These are phyloP conservation scores for Mantis religiosa DNA, from an alignment of 2,888 invertebrate genomes.

Conservation along the genomic window DNA sequence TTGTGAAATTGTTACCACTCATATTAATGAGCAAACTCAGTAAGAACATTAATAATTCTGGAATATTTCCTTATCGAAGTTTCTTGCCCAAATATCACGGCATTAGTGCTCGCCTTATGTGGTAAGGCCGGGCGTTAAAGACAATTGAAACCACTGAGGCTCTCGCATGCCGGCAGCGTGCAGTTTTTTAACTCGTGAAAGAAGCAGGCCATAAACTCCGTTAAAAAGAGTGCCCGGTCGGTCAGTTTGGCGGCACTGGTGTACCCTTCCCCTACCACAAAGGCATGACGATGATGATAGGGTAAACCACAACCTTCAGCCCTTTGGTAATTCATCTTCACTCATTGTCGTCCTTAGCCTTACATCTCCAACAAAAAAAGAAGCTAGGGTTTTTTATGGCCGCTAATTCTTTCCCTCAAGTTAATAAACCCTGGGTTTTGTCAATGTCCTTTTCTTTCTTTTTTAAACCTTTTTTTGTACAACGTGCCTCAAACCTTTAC, in stretches of 20 bases:
- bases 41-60: too few relatives aligned
- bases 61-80: too few relatives aligned
- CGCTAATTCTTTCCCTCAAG: not conserved
- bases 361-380: not conserved
- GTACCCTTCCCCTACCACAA: not conserved
- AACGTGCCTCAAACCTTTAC: not conserved
- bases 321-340: slow-evolving; percentile 22
- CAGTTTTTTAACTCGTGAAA: too few relatives aligned
- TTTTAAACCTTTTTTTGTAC: not conserved
- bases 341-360: slow-evolving; percentile 14
- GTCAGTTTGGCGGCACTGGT: not conserved
- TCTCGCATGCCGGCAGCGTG: too few relatives aligned
- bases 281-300: slow-evolving; percentile 19
- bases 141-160: too few relatives aligned
- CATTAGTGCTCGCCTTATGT: too few relatives aligned
- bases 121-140: too few relatives aligned
- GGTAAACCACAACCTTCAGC: slow-evolving; percentile 23
- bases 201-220: too few relatives aligned
- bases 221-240: too few relatives aligned
- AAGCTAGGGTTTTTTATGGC: not conserved
- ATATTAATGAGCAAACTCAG: too few relatives aligned
- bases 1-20: too few relatives aligned
- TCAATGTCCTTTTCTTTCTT: not conserved
- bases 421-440: not conserved
- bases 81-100: too few relatives aligned